Base-by-base conservation (phyloP, 2,888 invertebrate genomes). In the Cybosia mesomella region DNA sequence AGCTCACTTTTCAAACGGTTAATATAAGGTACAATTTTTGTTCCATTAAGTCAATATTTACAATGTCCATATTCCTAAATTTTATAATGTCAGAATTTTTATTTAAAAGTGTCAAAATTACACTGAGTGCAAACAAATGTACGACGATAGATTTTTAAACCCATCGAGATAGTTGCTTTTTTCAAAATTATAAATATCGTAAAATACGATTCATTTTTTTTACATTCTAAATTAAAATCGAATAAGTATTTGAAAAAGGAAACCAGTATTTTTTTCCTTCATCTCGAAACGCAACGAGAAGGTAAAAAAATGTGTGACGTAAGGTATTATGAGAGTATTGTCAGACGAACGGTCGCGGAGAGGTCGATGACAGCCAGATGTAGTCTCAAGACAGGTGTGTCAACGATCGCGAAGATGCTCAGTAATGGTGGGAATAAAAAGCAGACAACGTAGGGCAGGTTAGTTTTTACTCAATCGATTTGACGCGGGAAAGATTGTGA, bases 301-400 rank as follows among this genome's bases (percentile, higher is more conserved):
- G 39, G 32, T 15, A 28, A 55, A 58, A 68, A 69, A 54, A 61
- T 10, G 18, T 61, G 61, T 76, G 74, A 69, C 55, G 67, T 76
- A 79, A 79, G 53, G 54, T 79, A 58, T 69, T 68, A 74, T 74
- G 75, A 74, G 75, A 80, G 73, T 58, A 65, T 60, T 21, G 67
- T 67, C 58, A 71, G 66, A 65, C 70, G 36, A 60, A 59, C 66
- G 61, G 57, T 65, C 57, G 64, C 39, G 15, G 39, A 57, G 73
- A 76, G 81, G 81, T 81, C 81, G 76, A 73, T 70, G 76, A 73
- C 76, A 71, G 72, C 61, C 64, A 64, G 28, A 57, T 64, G n/a
- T 24, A 57, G 64, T 57, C 64, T 55, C 39, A 28, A 36, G 13
- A 32, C 64, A 68, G 66, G 65, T 66, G 66, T 49, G 68, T 70